phyloP scores from a whole-genome alignment of 1,140 invertebrate genomes.

The Lepeophtheirus salmonis region DNA sequence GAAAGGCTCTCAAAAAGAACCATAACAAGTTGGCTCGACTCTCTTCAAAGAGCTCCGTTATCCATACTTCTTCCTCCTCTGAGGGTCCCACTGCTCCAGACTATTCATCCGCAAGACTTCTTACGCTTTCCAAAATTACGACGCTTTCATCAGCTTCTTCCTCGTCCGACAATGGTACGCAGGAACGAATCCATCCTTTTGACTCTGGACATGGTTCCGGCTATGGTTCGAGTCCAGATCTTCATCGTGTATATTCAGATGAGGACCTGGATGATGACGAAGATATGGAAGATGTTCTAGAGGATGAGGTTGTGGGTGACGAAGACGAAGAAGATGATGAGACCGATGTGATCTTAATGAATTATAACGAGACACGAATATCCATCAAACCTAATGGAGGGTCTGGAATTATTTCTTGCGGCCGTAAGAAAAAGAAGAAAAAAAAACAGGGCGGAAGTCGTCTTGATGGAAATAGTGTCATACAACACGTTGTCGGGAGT shows the following conservation, averaged over 20 bases:
- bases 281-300: background rate
- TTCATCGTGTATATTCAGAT: background rate
- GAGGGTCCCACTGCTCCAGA: too few species aligned
- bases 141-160: background rate
- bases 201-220: background rate
- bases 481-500: too few species aligned
- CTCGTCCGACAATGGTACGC: background rate
- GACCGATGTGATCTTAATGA: background rate
- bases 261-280: background rate
- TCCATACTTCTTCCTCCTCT: too few species aligned
- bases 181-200: background rate
- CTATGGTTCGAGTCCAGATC: background rate
- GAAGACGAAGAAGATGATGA: background rate
- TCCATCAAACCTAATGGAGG: background rate
- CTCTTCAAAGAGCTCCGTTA: background rate
- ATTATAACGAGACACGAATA: background rate
- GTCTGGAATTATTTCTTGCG: background rate
- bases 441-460: too few species aligned
- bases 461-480: too few species aligned
- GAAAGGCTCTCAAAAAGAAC: background rate
- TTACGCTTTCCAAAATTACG: background rate
- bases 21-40: background rate
- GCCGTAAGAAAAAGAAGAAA: background rate
- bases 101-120: background rate
- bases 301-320: too few species aligned